Percentiles rank a stretch among this genome's conserved stretches.
Conservation (phyloP, 2,797 vertebrate genomes). For the Cirrhinus mrigala region DNA sequence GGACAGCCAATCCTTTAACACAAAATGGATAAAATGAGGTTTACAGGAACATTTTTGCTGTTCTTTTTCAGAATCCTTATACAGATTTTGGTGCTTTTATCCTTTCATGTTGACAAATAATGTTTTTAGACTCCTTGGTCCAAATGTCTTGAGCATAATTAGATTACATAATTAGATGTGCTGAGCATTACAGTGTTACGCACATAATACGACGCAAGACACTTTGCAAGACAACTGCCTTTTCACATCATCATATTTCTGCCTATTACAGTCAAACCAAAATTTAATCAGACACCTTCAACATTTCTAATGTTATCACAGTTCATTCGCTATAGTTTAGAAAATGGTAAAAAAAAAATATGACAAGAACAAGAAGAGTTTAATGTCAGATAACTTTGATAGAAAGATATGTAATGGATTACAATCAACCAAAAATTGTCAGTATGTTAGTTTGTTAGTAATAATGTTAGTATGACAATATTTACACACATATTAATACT, state of each 20-base stretch:
- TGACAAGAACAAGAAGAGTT: no score
- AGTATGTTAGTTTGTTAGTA: no score
- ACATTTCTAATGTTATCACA: no score
- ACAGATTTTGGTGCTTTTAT: not conserved
- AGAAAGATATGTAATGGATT: no score
- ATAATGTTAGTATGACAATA: no score
- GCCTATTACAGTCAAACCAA: not conserved
- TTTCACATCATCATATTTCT: not conserved
- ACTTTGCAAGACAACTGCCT: not conserved
- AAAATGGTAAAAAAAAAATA: no score
- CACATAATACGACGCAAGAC: no score
- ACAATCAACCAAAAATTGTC: no score
- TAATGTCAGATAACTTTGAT: no score
- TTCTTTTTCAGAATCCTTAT: not conserved
- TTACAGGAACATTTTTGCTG: not conserved
- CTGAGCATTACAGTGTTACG: not conserved
- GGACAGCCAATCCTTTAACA: not conserved
- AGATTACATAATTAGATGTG: not conserved
- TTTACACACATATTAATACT: no score
- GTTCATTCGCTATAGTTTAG: no score
- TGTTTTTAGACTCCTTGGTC: not conserved
- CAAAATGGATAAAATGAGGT: not conserved
- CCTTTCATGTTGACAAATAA: not conserved
- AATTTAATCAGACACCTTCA: no score
- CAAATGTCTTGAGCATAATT: not conserved